A percentile compares a stretch with the other conserved stretches of the same genome.
Evolutionary conservation across 2,888 invertebrate genomes (phyloP).

Genomic region (Eupithecia vulgata): DNA sequence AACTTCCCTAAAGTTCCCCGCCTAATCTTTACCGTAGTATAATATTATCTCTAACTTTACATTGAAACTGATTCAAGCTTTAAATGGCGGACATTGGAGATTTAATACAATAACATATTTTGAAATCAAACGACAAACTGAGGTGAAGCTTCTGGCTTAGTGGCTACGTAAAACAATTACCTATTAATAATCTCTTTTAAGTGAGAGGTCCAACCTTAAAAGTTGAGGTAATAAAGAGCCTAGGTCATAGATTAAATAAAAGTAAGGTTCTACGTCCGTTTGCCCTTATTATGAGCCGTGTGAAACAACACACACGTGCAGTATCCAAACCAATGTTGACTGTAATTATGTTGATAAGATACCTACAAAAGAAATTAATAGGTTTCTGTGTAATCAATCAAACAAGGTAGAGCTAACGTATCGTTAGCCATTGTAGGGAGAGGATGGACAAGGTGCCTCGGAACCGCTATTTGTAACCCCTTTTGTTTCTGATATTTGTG

Average conservation of each 20-base stretch:
- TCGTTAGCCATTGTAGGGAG: too few relatives aligned
- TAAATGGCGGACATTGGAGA: neutral
- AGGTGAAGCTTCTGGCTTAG: neutral
- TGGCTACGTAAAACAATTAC: neutral
- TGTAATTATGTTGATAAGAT: neutral
- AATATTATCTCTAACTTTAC: neutral
- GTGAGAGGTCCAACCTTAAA: conserved; percentile 40
- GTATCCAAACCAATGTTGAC: neutral
- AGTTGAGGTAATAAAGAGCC: conserved; percentile 17
- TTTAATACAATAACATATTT: neutral
- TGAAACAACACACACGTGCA: conserved; percentile 48
- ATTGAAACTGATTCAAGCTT: neutral
- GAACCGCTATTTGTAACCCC: too few relatives aligned
- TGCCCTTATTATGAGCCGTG: conserved; percentile 47
- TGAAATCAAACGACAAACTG: neutral
- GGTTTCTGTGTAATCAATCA: neutral
- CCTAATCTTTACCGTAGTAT: neutral
- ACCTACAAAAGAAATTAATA: neutral
- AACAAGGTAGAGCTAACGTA: too few relatives aligned
- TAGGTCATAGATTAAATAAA: conserved; percentile 17
- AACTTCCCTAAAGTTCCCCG: conserved; percentile 16
- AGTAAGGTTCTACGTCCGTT: conserved; percentile 37
- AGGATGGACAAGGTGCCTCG: too few relatives aligned
- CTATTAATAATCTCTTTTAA: conserved; percentile 9
- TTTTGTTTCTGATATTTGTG: too few relatives aligned